These are phyloP conservation scores for Tetramorium alpestre DNA, from an alignment of 1,140 invertebrate genomes.

Conservation along the genomic window DNA sequence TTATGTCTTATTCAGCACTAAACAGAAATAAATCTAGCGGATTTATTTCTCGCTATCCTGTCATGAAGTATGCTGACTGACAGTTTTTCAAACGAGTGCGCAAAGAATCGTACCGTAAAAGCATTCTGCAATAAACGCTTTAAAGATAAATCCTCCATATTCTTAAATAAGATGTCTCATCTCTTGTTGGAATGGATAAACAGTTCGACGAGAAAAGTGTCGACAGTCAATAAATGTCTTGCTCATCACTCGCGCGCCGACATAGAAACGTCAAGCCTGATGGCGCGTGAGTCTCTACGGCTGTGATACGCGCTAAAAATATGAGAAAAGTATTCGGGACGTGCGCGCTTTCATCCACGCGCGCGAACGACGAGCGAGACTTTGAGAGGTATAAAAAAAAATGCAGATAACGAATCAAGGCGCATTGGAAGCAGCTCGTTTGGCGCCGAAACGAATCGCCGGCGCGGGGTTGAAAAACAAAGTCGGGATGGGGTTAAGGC, in stretches of 20 bases:
- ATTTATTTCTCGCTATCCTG: not conserved
- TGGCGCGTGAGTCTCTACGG: not conserved
- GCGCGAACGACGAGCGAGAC: conserved; percentile 32
- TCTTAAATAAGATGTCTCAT: conserved; percentile 9
- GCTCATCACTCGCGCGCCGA: not conserved
- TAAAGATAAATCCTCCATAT: not conserved
- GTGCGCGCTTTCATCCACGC: conserved; percentile 10
- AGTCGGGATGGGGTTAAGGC: conserved; percentile 22
- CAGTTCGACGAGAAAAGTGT: not conserved
- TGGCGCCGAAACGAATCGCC: conserved; percentile 70
- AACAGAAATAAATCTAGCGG: not conserved
- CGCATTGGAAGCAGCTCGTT: conserved; percentile 54
- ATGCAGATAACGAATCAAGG: conserved; percentile 66
- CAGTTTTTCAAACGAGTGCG: not conserved
- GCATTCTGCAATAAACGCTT: not conserved
- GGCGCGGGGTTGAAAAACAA: conserved; percentile 19
- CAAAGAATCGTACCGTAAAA: not conserved
- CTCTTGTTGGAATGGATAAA: not conserved
- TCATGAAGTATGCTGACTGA: not conserved
- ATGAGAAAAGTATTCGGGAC: not conserved
- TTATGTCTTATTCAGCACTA: conserved; percentile 17
- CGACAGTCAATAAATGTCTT: conserved; percentile 31
- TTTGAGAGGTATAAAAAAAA: conserved; percentile 64
- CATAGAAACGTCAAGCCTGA: conserved; percentile 8
- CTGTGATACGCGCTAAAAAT: conserved; percentile 22